Evolutionary conservation across 2,113 vertebrate genomes (phyloP).

Genomic region (Emydura subglobosa): DNA sequence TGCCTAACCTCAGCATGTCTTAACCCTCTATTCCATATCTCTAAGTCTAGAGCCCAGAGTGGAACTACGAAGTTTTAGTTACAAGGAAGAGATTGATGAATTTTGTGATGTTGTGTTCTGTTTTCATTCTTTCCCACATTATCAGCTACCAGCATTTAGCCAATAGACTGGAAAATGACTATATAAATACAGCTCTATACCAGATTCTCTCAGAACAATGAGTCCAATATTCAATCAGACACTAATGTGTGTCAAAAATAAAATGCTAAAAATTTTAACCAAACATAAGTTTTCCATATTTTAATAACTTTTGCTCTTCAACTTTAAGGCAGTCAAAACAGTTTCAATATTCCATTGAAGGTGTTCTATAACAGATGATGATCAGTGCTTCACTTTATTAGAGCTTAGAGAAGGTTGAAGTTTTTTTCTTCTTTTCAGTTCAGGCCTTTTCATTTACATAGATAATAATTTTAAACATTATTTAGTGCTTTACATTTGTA

Average conservation of each 20-base stretch:
- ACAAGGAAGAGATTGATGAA: not conserved
- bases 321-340: not conserved
- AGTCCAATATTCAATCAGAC: not conserved
- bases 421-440: not conserved
- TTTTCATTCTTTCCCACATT: not conserved
- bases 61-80: not conserved
- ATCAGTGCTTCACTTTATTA: slow-evolving; percentile 9
- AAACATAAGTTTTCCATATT: not conserved
- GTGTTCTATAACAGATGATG: not conserved
- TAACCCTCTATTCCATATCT: not conserved
- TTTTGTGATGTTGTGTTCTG: not conserved
- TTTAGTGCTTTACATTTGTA: not conserved
- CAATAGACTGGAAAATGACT: not conserved
- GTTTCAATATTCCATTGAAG: not conserved
- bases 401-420: not conserved
- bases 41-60: not conserved
- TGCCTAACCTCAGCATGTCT: not conserved
- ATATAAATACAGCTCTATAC: not conserved
- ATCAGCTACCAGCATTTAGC: not conserved
- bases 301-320: not conserved
- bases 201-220: not conserved
- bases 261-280: not conserved
- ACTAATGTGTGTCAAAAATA: not conserved
- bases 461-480: not conserved
- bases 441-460: not conserved